A percentile compares a stretch with the other conserved stretches of the same genome.
phyloP scores from a whole-genome alignment of 2,797 vertebrate species.

The Notolepis coatsorum region DNA sequence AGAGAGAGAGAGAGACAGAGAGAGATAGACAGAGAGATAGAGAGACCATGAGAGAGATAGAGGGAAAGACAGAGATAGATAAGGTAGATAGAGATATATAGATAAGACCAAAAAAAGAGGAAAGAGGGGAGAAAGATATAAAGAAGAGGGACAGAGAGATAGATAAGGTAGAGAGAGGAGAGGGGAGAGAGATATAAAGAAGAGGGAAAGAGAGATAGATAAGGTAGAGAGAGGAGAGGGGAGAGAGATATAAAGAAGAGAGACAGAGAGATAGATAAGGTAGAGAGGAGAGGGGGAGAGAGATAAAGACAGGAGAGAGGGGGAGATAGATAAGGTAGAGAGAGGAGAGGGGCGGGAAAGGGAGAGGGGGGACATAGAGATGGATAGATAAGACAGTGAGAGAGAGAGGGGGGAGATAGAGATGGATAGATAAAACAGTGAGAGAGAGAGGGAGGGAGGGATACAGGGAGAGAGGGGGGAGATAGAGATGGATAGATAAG shows the following conservation, averaged over 20 bases:
- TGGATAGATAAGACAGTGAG: conserved; percentile 28
- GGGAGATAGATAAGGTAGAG: no score
- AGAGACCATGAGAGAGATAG: not conserved
- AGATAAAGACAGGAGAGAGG: conserved; percentile 7
- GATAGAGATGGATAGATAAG: not conserved
- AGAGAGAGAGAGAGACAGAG: no score
- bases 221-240: not conserved
- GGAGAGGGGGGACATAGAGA: not conserved
- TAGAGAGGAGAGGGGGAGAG: not conserved
- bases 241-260: not conserved
- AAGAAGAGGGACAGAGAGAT: not conserved
- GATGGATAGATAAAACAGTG: not conserved
- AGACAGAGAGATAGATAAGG: not conserved
- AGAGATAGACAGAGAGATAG: no score
- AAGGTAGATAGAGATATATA: not conserved
- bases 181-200: not conserved
- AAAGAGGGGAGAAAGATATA: not conserved
- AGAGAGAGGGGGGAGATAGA: no score
- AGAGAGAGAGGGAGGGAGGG: not conserved
- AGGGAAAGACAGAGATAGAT: not conserved
- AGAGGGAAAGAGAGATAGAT: not conserved
- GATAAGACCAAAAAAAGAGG: not conserved
- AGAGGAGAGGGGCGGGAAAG: not conserved
- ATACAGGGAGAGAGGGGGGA: not conserved
- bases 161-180: not conserved